These are phyloP conservation scores for Eptesicus fuscus DNA, from an alignment of 2,113 vertebrate genomes.

Conservation along the genomic window DNA sequence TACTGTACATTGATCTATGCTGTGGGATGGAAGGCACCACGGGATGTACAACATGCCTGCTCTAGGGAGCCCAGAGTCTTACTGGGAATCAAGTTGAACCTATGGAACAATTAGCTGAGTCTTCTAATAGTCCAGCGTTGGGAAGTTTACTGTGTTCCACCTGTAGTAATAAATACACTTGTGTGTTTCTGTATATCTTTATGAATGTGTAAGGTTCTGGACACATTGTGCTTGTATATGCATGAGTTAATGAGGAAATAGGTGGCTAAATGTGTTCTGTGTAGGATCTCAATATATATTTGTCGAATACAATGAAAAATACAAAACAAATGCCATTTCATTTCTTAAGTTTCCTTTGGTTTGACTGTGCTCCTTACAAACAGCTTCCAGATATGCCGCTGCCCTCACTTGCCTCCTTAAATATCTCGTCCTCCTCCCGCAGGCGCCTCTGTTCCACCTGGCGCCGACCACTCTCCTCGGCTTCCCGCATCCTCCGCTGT, in stretches of 20 bases:
- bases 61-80: not conserved
- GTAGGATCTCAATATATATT: not conserved
- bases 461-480: constrained; percentile 91
- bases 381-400: not conserved
- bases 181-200: not conserved
- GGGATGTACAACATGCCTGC: not conserved
- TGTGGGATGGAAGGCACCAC: not conserved
- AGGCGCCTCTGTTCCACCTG: constrained; percentile 88
- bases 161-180: not conserved
- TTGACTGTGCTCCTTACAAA: not conserved
- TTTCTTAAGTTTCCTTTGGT: not conserved
- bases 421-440: constrained; percentile 90
- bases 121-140: not conserved
- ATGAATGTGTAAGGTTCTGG: not conserved
- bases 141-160: not conserved
- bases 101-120: not conserved
- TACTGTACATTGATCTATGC: not conserved
- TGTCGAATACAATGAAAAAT: not conserved
- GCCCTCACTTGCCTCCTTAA: constrained; percentile 87
- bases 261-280: too few species aligned
- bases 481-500: constrained; percentile 88
- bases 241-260: not conserved
- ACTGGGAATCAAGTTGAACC: not conserved
- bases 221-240: not conserved
- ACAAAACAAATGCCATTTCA: not conserved